These are phyloP conservation scores for Takifugu bimaculatus DNA, from an alignment of 2,113 vertebrate genomes.

Conservation along the genomic window DNA sequence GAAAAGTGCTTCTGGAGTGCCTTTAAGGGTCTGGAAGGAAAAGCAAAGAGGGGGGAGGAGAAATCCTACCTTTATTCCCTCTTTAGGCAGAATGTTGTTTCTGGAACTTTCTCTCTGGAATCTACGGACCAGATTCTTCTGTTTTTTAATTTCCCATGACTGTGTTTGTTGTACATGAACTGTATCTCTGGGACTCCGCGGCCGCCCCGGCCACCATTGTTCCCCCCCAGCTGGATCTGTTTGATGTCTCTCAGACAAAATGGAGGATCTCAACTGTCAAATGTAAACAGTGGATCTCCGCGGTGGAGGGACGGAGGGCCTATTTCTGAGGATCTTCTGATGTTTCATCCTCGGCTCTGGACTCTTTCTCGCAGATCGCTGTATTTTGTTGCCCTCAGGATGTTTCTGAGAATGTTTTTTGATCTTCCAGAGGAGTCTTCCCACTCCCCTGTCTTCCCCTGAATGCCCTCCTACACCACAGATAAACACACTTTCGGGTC, in stretches of 20 bases:
- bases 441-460: constrained; percentile 54
- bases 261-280: constrained; percentile 41
- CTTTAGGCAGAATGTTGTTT: constrained; percentile 54
- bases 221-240: constrained; percentile 63
- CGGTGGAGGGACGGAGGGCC: constrained; percentile 18
- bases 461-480: constrained; percentile 28
- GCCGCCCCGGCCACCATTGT: constrained; percentile 72
- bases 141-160: constrained; percentile 59
- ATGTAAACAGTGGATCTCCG: constrained; percentile 48
- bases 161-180: constrained; percentile 64
- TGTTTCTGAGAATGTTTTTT: constrained; percentile 71
- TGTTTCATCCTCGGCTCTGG: constrained; percentile 36
- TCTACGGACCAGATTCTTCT: constrained; percentile 48
- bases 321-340: constrained; percentile 43
- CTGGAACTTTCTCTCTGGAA: constrained; percentile 60
- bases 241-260: constrained; percentile 42
- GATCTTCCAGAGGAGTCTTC: constrained; percentile 61
- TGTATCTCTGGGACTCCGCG: constrained; percentile 59
- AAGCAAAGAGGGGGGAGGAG: constrained; percentile 20
- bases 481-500: constrained; percentile 50
- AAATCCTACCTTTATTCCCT: constrained; percentile 27
- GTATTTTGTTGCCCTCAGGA: constrained; percentile 68
- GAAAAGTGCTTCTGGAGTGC: constrained; percentile 70
- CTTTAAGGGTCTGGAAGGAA: constrained; percentile 64
- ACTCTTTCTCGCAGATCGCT: constrained; percentile 66